These are phyloP conservation scores for Tetranychus truncatus DNA, from an alignment of 2,888 invertebrate species.

Conservation along the genomic window DNA sequence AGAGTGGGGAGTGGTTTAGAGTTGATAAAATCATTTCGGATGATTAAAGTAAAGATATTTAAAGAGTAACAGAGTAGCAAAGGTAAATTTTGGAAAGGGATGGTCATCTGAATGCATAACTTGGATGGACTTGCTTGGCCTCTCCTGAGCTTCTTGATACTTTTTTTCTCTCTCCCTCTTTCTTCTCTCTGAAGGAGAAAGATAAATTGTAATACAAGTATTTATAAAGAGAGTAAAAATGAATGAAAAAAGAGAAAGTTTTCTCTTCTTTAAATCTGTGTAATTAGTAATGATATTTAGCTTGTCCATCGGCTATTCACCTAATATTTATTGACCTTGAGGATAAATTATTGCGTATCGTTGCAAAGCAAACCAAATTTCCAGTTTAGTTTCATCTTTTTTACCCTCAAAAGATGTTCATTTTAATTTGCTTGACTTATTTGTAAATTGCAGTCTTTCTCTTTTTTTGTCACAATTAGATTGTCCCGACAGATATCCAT, in stretches of 20 bases:
- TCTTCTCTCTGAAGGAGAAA: too few relatives aligned
- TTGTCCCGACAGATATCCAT: too few relatives aligned
- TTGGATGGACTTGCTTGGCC: background rate
- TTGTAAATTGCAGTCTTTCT: too few relatives aligned
- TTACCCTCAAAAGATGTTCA: background rate
- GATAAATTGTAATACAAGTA: too few relatives aligned
- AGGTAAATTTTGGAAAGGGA: background rate
- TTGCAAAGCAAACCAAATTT: background rate
- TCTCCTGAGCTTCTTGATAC: background rate
- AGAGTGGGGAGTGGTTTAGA: background rate
- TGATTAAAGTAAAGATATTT: background rate
- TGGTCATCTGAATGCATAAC: background rate
- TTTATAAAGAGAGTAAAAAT: too few relatives aligned
- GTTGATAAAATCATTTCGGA: background rate
- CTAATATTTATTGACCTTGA: background rate
- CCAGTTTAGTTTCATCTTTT: background rate
- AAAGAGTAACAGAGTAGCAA: background rate
- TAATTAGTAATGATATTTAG: background rate
- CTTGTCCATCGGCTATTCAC: conserved; percentile 1
- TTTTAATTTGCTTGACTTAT: too few relatives aligned
- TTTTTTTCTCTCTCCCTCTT: background rate
- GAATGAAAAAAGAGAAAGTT: too few relatives aligned
- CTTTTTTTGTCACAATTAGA: too few relatives aligned
- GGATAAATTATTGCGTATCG: background rate
- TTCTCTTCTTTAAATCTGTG: background rate